These are phyloP conservation scores for Lerista edwardsae DNA, from an alignment of 2,797 vertebrate genomes.

Conservation along the genomic window DNA sequence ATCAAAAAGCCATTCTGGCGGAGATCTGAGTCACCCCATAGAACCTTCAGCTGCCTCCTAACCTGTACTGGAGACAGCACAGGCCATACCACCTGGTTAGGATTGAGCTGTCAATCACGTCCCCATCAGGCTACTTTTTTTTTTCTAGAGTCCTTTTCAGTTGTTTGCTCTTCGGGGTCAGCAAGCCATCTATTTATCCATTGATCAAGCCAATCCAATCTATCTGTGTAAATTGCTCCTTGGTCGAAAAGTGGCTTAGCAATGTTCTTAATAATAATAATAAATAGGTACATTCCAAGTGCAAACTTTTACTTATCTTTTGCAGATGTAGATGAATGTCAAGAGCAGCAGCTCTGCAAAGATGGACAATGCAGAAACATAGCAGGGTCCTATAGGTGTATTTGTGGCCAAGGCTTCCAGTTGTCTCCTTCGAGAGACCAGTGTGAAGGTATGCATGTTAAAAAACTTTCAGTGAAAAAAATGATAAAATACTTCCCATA, in stretches of 20 bases:
- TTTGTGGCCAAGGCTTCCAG: constrained; percentile 87
- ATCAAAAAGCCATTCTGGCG: background rate
- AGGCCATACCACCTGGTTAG: no score
- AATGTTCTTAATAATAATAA: background rate
- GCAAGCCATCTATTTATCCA: no score
- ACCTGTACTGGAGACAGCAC: no score
- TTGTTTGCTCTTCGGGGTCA: no score
- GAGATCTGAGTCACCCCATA: no score
- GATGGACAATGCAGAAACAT: constrained; percentile 92
- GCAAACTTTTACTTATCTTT: constrained; percentile 20
- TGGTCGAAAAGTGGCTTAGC: no score
- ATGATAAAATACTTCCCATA: constrained; percentile 15
- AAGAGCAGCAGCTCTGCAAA: constrained; percentile 81
- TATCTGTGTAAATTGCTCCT: no score
- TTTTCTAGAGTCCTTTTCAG: no score
- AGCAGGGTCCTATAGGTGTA: constrained; percentile 89
- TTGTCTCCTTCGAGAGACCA: constrained; percentile 82
- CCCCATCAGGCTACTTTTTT: no score
- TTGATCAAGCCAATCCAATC: no score
- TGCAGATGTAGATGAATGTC: constrained; percentile 92
- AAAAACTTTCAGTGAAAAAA: constrained; percentile 7
- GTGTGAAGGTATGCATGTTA: constrained; percentile 86
- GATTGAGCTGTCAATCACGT: no score
- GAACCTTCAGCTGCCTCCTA: no score
- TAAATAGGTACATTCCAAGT: background rate